Conservation (phyloP, 2,797 vertebrate species). For the Pangasius macronema region DNA sequence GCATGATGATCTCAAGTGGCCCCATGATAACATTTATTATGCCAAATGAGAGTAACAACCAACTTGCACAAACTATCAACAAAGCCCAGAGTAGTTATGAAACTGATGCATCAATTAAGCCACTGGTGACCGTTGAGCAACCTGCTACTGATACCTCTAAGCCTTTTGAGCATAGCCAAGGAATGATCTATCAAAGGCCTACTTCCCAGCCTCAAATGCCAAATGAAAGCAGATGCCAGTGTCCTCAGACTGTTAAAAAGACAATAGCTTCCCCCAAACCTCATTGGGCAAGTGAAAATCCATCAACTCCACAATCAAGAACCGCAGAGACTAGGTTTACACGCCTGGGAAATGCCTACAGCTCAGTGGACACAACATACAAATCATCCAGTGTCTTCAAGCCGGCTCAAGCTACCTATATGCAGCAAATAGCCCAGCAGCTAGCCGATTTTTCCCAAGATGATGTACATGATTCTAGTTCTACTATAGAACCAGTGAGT, state of each 20-base stretch:
- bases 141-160: background rate
- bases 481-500: background rate
- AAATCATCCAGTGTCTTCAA: background rate
- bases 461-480: background rate
- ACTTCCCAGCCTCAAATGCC: background rate
- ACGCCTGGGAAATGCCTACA: background rate
- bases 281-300: background rate
- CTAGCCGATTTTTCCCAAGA: no score
- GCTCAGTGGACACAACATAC: background rate
- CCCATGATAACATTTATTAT: conserved; percentile 12
- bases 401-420: background rate
- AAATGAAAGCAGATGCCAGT: background rate
- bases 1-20: conserved; percentile 9
- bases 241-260: background rate
- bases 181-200: background rate
- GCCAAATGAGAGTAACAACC: background rate
- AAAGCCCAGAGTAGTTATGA: background rate
- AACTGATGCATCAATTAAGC: background rate
- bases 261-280: background rate
- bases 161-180: background rate
- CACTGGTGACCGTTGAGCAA: background rate
- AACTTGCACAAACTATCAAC: background rate
- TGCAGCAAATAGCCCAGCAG: background rate
- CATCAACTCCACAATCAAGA: background rate
- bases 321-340: background rate